Evolutionary conservation across 2,888 invertebrate species (phyloP).

Genomic region (Gasteruption jaculator): DNA sequence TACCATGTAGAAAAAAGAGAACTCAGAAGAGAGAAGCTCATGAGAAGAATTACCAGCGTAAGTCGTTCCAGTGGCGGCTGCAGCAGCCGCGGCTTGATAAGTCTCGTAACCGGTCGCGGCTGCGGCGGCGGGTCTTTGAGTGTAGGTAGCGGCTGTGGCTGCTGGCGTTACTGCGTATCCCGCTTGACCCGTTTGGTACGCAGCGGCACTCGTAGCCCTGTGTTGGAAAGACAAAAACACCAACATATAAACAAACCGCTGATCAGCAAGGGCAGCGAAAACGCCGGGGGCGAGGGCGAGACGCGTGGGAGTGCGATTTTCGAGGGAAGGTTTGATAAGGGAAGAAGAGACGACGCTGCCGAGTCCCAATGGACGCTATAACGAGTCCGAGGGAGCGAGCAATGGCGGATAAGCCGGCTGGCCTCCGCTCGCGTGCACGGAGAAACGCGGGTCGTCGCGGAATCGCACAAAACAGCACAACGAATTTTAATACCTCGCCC

Average conservation of each 20-base stretch:
- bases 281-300: too few relatives aligned
- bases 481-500: not conserved
- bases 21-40: not conserved
- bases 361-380: constrained; percentile 31
- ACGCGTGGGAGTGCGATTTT: not conserved
- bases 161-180: constrained; percentile 81
- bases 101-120: constrained; percentile 78
- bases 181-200: constrained; percentile 78
- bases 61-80: constrained; percentile 71
- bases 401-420: constrained; percentile 43
- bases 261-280: too few relatives aligned
- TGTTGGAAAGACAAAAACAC: constrained; percentile 9
- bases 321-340: too few relatives aligned
- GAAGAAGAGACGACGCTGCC: too few relatives aligned
- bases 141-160: constrained; percentile 79
- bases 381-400: constrained; percentile 28
- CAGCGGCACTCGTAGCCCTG: constrained; percentile 70
- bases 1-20: not conserved
- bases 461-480: not conserved
- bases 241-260: constrained; percentile 37
- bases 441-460: constrained; percentile 17
- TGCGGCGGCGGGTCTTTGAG: constrained; percentile 73
- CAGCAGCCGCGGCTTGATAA: constrained; percentile 70
- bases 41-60: constrained; percentile 53
- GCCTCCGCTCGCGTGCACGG: constrained; percentile 33